Evolutionary conservation across 1,140 invertebrate genomes (phyloP).

Genomic region (Triops cancriformis): DNA sequence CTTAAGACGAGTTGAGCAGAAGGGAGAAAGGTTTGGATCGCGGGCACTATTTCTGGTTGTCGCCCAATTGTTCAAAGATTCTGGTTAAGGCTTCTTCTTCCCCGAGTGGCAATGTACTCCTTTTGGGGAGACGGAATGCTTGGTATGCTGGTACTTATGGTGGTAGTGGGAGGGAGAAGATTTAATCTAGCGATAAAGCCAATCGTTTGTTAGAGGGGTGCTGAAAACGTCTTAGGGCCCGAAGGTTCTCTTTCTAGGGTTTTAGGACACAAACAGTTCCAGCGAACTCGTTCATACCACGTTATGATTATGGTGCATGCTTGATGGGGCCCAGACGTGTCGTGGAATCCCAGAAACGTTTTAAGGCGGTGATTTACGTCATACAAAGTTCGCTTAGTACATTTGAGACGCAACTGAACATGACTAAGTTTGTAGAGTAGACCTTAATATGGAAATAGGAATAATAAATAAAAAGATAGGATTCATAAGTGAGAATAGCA

Average conservation of each 20-base stretch:
- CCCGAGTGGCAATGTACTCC: no score
- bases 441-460: background rate
- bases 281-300: no score
- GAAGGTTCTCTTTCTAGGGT: no score
- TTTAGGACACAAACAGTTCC: no score
- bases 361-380: background rate
- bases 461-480: background rate
- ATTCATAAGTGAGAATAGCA: no score
- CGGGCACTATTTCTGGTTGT: no score
- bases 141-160: background rate
- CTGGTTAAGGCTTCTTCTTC: no score
- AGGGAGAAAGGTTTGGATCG: no score
- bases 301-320: background rate
- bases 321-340: background rate
- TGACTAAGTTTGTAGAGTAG: no score
- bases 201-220: background rate
- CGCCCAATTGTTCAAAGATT: no score
- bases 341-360: background rate
- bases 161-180: background rate
- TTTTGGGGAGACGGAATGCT: background rate
- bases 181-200: slow-evolving; percentile 3
- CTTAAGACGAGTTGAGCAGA: no score
- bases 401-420: slow-evolving; percentile 20
- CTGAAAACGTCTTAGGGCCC: background rate
- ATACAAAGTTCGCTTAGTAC: background rate